A percentile compares a stretch with the other conserved stretches of the same genome.
Conservation (phyloP, 2,888 invertebrate genomes). For the Oligia fasciuncula region DNA sequence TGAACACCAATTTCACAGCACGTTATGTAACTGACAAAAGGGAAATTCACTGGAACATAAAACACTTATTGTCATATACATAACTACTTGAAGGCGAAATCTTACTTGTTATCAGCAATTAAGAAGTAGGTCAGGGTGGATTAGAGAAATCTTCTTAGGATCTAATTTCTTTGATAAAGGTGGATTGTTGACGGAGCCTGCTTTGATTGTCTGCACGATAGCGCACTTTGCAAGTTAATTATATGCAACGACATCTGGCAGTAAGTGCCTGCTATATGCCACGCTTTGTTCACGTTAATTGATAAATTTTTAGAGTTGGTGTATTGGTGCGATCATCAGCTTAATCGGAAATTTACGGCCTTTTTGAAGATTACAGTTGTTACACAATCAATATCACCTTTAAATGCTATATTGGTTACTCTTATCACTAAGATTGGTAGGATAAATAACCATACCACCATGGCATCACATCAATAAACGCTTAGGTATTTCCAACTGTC, state of each 20-base stretch:
- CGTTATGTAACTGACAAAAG: slow-evolving; percentile 82
- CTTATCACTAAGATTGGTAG: neutral
- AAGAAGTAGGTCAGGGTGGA: slow-evolving; percentile 67
- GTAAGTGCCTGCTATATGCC: neutral
- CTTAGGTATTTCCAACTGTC: neutral
- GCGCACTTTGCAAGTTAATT: slow-evolving; percentile 5
- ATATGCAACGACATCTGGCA: slow-evolving; percentile 9
- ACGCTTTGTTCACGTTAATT: neutral
- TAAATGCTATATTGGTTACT: neutral
- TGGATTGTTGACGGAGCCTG: slow-evolving; percentile 14
- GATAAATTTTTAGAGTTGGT: neutral
- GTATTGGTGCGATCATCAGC: neutral
- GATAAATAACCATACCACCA: neutral
- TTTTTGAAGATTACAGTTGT: neutral
- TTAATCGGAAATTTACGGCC: neutral
- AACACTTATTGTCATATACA: slow-evolving; percentile 33
- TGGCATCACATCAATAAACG: neutral
- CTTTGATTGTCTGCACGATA: slow-evolving; percentile 25
- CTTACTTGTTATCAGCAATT: slow-evolving; percentile 59
- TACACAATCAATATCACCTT: neutral
- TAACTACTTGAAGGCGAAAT: slow-evolving; percentile 61
- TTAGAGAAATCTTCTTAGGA: slow-evolving; percentile 62
- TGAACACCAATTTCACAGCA: slow-evolving; percentile 83
- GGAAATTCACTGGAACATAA: slow-evolving; percentile 67
- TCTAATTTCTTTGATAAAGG: slow-evolving; percentile 51